These are phyloP conservation scores for Drosophila recens DNA, from an alignment of 2,888 invertebrate species.

Conservation along the genomic window DNA sequence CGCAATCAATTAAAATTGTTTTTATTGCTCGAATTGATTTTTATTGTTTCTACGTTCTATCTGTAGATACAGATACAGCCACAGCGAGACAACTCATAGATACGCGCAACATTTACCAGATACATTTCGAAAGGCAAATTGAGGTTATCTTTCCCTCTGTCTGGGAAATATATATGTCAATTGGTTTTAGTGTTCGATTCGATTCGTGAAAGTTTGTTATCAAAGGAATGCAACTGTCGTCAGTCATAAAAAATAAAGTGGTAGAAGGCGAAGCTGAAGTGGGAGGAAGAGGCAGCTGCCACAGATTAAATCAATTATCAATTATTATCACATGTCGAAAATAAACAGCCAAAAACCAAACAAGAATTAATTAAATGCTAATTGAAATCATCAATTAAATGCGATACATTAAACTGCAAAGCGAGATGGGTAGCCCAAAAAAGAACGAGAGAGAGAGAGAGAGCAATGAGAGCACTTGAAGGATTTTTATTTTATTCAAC, in stretches of 20 bases:
- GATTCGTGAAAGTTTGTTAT: slow-evolving; percentile 60
- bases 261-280: background rate
- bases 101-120: slow-evolving; percentile 17
- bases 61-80: slow-evolving; percentile 21
- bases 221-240: slow-evolving; percentile 23
- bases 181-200: slow-evolving; percentile 55
- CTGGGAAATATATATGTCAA: slow-evolving; percentile 56
- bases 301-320: slow-evolving; percentile 36
- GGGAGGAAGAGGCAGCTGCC: slow-evolving; percentile 19
- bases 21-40: slow-evolving; percentile 79
- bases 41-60: slow-evolving; percentile 66
- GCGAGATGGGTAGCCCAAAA: background rate
- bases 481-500: background rate
- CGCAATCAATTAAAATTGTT: slow-evolving; percentile 67
- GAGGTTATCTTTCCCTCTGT: slow-evolving; percentile 62
- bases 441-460: background rate
- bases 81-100: slow-evolving; percentile 26
- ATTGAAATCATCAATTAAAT: slow-evolving; percentile 46
- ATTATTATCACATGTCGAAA: slow-evolving; percentile 21
- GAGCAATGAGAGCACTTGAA: slow-evolving; percentile 9
- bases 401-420: background rate
- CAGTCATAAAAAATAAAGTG: slow-evolving; percentile 9
- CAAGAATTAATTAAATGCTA: slow-evolving; percentile 47
- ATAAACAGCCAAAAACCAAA: slow-evolving; percentile 31
- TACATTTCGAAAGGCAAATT: slow-evolving; percentile 61